Base-by-base conservation (phyloP, 1,140 invertebrate genomes). In the Maniola jurtina region DNA sequence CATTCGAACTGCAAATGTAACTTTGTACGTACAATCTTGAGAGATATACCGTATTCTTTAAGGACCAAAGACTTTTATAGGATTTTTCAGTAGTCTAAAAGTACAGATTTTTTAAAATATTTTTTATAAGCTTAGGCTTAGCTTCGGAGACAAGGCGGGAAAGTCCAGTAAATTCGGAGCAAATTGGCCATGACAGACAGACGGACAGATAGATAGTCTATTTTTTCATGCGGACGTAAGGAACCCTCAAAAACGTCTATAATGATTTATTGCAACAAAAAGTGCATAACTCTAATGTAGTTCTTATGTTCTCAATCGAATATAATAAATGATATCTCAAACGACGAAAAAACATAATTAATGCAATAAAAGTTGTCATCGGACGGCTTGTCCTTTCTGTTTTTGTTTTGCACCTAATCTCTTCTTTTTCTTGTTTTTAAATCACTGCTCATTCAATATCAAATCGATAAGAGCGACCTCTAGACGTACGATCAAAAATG, bases 341-440 rank as follows among this genome's bases (percentile, higher is more conserved):
- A 61, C 45, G 42, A 61, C 10, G 42, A 45, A 33, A 47, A 16
- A 61, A 61, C n/a, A 48, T 61, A 61, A 61, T 50, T 61, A 61
- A 61, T 61, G 15, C 59, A 48, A 61, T 61, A 48, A 48, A 61
- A 48, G 50, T 61, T 61, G 59, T 42, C 45, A 50, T 48, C 45
- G 34, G 33, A 61, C 45, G 5, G 40, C 11, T 10, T 25, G 15
- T 5, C 45, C 5, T 8, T 9, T 40, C 11, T 45, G 13, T 60
- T 34, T 47, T 60, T 60, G 6, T 48, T 48, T 15, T 45, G 14
- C 10, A 16, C 13, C 9, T n/a, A 47, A 9, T 15, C 9, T 7
- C 35, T n/a, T 7, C 45, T 61, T 61, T 61, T 36, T 33, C 35
- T 36, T 6, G 25, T 61, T 45, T 45, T 45, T 45, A n/a, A 11